Base-by-base conservation (phyloP, 2,888 invertebrate species). In the Drosophila fungiperda region DNA sequence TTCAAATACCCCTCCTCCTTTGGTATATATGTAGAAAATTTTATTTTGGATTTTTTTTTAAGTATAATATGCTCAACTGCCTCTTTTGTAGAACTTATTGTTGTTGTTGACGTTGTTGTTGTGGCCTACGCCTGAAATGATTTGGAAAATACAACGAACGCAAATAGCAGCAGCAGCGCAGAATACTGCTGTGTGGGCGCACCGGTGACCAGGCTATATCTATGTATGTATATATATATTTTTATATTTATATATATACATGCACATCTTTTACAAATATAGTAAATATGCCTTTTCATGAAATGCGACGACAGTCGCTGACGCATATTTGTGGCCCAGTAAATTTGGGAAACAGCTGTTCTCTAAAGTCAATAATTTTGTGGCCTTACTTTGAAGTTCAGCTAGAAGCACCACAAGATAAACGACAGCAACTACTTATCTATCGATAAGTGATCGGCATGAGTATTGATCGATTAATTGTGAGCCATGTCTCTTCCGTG, bases 31-130 rank as follows among this genome's bases (percentile, higher is more conserved):
- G 60, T 73, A 72, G 78, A 80, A 69, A 78, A 71, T 78, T 83
- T 78, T 65, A 78, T 76, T 76, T 87, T 81, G 82, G 81, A 87
- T 83, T 83, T 83, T 84, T 83, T 83, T 84, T 82, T 82, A 49
- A 61, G 52, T 79, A 76, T 76, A 68, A 87, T 83, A 71, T 74
- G 82, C 78, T 78, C 70, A 61, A 63, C 64, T 78, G 87, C 69
- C 64, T 57, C 60, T 53, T 70, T 70, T 70, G 67, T 62, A 53
- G 68, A 64, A 72, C 57, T 50, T 54, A 26, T 6, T 53, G 58
- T 50, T 67, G 54, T 50, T 59, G 50, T 33, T 65, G 52, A 54
- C 59, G 45, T 33, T 48, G 35, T 60, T 66, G 66, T 80, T 80
- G 73, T 80, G 78, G 82, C 75, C 79, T 71, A 78, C 80, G 76